Percentiles rank a stretch among this genome's conserved stretches.
These are phyloP conservation scores for Drosophila infuscata DNA, from an alignment of 2,888 invertebrate genomes.

Conservation along the genomic window DNA sequence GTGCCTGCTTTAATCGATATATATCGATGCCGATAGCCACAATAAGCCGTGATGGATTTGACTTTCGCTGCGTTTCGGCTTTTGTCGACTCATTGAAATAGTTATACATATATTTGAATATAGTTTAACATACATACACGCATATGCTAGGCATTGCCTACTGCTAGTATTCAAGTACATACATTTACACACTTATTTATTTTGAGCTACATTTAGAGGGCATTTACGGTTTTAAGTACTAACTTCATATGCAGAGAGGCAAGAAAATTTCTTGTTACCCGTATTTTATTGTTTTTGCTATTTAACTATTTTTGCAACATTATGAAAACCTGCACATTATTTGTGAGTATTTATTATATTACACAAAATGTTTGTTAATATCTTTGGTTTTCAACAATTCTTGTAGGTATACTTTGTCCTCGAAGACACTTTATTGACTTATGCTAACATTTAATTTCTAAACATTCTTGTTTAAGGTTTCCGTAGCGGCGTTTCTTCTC, in stretches of 20 bases:
- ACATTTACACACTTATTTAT: slow-evolving; percentile 32
- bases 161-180: slow-evolving; percentile 15
- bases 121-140: slow-evolving; percentile 23
- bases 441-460: slow-evolving; percentile 50
- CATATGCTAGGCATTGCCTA: slow-evolving; percentile 33
- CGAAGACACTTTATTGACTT: slow-evolving; percentile 27
- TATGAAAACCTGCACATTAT: slow-evolving; percentile 49
- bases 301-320: slow-evolving; percentile 18
- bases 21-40: neutral
- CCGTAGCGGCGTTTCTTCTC: slow-evolving; percentile 71
- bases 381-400: slow-evolving; percentile 27
- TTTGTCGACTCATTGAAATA: slow-evolving; percentile 1
- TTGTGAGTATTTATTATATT: slow-evolving; percentile 14
- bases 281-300: slow-evolving; percentile 34
- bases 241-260: slow-evolving; percentile 25
- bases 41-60: neutral
- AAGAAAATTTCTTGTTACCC: slow-evolving; percentile 51
- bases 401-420: slow-evolving; percentile 19
- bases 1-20: slow-evolving; percentile 5
- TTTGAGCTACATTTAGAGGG: slow-evolving; percentile 27
- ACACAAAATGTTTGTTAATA: slow-evolving; percentile 19
- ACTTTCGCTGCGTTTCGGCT: neutral
- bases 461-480: slow-evolving; percentile 65
- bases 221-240: slow-evolving; percentile 10
- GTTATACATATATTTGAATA: slow-evolving; percentile 6